Conservation (phyloP, 35 echinoderm and acorn worm species). For the Ptychodera flava region DNA sequence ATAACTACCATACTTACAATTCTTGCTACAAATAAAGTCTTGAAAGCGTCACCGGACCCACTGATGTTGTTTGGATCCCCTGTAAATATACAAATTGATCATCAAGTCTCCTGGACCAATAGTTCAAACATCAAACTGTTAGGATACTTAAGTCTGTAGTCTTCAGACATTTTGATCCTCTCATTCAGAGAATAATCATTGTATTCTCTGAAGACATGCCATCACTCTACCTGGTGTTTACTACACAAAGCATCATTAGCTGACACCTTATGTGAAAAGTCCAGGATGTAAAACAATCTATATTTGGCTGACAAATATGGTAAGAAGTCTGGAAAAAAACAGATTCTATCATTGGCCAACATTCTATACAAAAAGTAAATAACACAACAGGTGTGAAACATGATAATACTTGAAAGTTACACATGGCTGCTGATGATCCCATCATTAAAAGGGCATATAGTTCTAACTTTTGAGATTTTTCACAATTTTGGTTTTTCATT, state of each 20-base stretch:
- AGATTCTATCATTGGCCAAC: too few relatives aligned
- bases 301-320: too few relatives aligned
- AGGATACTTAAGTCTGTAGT: not conserved
- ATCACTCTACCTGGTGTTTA: constrained; percentile 54
- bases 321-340: too few relatives aligned
- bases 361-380: too few relatives aligned
- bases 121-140: not conserved
- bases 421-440: too few relatives aligned
- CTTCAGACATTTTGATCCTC: not conserved
- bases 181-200: not conserved
- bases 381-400: too few relatives aligned
- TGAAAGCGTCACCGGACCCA: constrained; percentile 74
- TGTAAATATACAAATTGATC: constrained; percentile 34
- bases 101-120: too few relatives aligned
- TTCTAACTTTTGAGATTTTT: too few relatives aligned
- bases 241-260: constrained; percentile 36
- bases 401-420: too few relatives aligned
- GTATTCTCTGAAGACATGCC: too few relatives aligned
- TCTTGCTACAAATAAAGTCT: constrained; percentile 87
- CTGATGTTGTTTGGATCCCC: constrained; percentile 68
- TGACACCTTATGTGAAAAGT: constrained; percentile 32
- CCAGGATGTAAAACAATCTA: constrained; percentile 43
- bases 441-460: too few relatives aligned
- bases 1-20: constrained; percentile 96
- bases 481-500: too few relatives aligned